Evolutionary conservation across 2,888 invertebrate genomes (phyloP).

Genomic region (Sturmia bella): DNA sequence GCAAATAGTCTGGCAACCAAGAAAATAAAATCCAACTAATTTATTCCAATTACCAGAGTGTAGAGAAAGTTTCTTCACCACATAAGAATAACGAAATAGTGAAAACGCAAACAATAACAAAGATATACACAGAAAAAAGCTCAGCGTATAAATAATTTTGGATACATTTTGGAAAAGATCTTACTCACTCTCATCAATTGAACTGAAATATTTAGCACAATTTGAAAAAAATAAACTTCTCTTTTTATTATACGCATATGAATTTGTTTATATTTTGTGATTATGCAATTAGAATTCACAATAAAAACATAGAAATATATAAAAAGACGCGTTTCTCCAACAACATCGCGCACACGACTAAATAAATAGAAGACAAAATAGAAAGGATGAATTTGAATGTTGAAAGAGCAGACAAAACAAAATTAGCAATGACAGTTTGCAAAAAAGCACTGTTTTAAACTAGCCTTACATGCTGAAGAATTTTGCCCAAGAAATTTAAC

Average conservation of each 20-base stretch:
- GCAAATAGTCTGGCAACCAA: conserved; percentile 9
- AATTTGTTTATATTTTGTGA: conserved; percentile 62
- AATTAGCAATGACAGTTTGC: conserved; percentile 43
- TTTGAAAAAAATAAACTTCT: not conserved
- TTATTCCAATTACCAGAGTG: conserved; percentile 46
- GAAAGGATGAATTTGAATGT: conserved; percentile 39
- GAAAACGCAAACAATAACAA: conserved; percentile 56
- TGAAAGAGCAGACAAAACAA: conserved; percentile 46
- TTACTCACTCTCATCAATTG: conserved; percentile 56
- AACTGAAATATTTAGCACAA: conserved; percentile 30
- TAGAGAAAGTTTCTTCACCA: conserved; percentile 18
- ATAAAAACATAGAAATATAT: conserved; percentile 62
- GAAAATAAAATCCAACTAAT: conserved; percentile 12
- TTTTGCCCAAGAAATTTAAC: not conserved
- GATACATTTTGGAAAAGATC: conserved; percentile 20
- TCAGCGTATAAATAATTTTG: conserved; percentile 16
- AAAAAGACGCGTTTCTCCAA: conserved; percentile 58
- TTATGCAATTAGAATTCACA: conserved; percentile 65
- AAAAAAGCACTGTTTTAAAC: conserved; percentile 6
- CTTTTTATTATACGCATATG: conserved; percentile 20
- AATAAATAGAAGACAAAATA: conserved; percentile 25
- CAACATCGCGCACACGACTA: conserved; percentile 58
- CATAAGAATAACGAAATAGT: conserved; percentile 1
- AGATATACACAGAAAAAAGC: conserved; percentile 58
- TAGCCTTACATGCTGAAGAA: conserved; percentile 1